Conservation (phyloP, 2,888 invertebrate species). For the Eupithecia dodoneata region DNA sequence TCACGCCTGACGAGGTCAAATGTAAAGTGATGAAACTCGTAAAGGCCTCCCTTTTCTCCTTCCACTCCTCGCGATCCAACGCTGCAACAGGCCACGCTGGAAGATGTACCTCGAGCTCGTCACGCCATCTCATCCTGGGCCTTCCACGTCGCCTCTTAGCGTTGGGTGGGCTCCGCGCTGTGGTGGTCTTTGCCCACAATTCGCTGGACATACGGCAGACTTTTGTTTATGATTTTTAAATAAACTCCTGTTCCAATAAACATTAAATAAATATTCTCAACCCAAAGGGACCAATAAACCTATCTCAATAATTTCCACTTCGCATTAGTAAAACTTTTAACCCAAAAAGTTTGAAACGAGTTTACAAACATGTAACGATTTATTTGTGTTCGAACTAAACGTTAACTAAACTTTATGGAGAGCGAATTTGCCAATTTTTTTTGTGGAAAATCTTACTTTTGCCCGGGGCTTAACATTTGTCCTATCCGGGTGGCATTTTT, state of each 20-base stretch:
- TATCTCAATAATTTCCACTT: conserved; percentile 7
- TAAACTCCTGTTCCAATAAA: not conserved
- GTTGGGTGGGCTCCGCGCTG: too few species aligned
- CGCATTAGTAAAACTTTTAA: conserved; percentile 9
- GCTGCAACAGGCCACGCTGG: too few species aligned
- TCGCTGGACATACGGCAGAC: too few species aligned
- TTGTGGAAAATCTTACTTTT: not conserved
- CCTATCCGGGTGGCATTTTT: not conserved
- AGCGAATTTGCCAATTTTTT: not conserved
- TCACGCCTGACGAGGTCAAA: too few species aligned
- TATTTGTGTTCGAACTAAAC: conserved; percentile 9
- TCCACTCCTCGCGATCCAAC: too few species aligned
- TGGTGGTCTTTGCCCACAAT: too few species aligned
- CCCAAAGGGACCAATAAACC: not conserved
- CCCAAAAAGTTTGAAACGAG: conserved; percentile 11
- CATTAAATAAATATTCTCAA: not conserved
- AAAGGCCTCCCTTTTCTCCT: too few species aligned
- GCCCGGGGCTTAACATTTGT: not conserved
- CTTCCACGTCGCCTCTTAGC: too few species aligned
- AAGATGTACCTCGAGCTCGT: too few species aligned
- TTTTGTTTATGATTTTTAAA: not conserved
- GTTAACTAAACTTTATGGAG: not conserved
- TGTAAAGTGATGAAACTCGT: too few species aligned
- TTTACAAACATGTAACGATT: conserved; percentile 9
- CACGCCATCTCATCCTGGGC: too few species aligned